Percentiles rank a stretch among this genome's conserved stretches.
phyloP scores from a whole-genome alignment of 2,113 vertebrate genomes.

The Cyprinodon brontotheroides region DNA sequence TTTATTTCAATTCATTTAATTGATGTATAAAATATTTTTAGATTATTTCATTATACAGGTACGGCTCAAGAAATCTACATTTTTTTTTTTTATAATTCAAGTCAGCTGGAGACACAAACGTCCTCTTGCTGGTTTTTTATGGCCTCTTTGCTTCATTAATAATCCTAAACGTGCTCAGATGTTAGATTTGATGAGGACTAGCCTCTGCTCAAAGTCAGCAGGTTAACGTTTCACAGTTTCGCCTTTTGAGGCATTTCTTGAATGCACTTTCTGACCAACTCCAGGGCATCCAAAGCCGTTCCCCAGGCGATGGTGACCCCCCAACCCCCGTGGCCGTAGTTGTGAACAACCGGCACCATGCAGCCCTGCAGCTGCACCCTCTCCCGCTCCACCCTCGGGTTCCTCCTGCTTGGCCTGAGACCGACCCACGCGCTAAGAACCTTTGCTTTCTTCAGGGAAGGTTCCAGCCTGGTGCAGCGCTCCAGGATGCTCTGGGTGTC shows the following conservation, averaged over 20 bases:
- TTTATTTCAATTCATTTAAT: too few species aligned
- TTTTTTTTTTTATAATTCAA: too few species aligned
- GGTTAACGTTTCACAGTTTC: conserved; percentile 61
- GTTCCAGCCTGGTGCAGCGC: conserved; percentile 84
- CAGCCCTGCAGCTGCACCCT: conserved; percentile 55
- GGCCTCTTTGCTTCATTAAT: too few species aligned
- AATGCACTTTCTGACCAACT: conserved; percentile 80
- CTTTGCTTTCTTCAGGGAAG: conserved; percentile 79
- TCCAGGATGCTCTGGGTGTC: conserved; percentile 81
- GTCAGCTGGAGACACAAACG: too few species aligned
- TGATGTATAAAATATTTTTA: too few species aligned
- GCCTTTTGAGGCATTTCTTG: conserved; percentile 49
- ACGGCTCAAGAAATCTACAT: too few species aligned
- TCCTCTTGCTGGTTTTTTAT: too few species aligned
- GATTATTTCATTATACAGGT: too few species aligned
- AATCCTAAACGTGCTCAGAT: too few species aligned
- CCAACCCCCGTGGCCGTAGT: conserved; percentile 89
- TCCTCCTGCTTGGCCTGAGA: conserved; percentile 83
- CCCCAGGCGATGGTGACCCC: conserved; percentile 89
- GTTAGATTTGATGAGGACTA: too few species aligned
- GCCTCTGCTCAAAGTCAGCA: not conserved
- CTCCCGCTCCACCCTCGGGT: conserved; percentile 83
- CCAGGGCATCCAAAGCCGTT: conserved; percentile 82
- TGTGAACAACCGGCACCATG: conserved; percentile 84
- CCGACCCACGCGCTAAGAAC: conserved; percentile 82